Evolutionary conservation across 2,888 invertebrate genomes (phyloP), one percentile per base, ranked within the genome.

Genomic region (Agriopis marginaria): DNA sequence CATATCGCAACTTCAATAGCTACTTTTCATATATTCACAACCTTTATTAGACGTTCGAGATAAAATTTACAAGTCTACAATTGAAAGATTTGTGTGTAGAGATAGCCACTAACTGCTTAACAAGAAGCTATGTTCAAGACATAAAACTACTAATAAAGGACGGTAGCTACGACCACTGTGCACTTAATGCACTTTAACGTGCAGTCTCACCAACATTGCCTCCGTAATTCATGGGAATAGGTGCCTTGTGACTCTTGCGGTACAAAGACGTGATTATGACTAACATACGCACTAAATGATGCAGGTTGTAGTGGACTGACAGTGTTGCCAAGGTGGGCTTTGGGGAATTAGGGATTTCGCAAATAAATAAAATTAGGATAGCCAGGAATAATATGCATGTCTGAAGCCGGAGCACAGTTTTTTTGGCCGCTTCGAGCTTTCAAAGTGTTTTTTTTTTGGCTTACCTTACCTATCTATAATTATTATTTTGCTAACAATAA

Each of bases 241-340:
- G 75, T 70, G 73, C 69, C 75, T 71, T 60, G 71, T 39, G 69
- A 50, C 63, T 53, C 56, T 53, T 42, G 70, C 63, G 66, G 66
- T 72, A 69, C 68, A 70, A 71, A 74, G 72, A 77, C 75, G 76
- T 75, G 70, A 74, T 76, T 76, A 76, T 77, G 77, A 77, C 75
- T 75, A 76, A 75, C 74, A 73, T 72, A 75, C 65, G 63, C 67
- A 67, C 71, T 75, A 71, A 77, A 69, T 68, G 62, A 61, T 73
- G 63, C 60, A 54, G 47, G 60, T 7, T 56, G 49, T 54, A 42
- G 49, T 40, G 55, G n/a, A n/a, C 12, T 23, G 23, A 40, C 59
- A 68, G 63, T 68, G 47, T 23, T 53, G 45, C 68, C 39, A 40
- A n/a, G 8, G 39, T 45, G 6, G 3, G 2, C n/a, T 56, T 32